These are phyloP conservation scores for Procambarus virginalis DNA, from an alignment of 1,140 invertebrate genomes.

Conservation along the genomic window DNA sequence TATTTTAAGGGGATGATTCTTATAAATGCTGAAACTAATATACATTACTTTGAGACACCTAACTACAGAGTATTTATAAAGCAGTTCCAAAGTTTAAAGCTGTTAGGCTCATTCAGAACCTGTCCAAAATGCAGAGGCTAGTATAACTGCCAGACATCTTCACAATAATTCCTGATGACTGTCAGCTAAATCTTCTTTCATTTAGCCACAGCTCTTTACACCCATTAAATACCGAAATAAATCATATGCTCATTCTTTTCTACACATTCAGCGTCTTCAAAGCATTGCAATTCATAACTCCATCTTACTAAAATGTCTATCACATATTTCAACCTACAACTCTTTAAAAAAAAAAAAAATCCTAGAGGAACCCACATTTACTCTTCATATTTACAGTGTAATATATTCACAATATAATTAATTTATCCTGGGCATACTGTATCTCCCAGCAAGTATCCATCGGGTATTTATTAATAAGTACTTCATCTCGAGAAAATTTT, in stretches of 20 bases:
- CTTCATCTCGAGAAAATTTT: background rate
- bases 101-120: background rate
- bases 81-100: constrained; percentile 3
- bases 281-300: background rate
- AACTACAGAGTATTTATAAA: background rate
- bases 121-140: background rate
- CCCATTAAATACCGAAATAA: background rate
- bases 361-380: background rate
- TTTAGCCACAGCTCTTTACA: background rate
- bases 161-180: background rate
- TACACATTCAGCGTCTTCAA: background rate
- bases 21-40: constrained; percentile 10
- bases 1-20: constrained; percentile 5
- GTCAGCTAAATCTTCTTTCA: background rate
- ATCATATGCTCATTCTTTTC: background rate
- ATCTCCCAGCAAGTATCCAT: no score
- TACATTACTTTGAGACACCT: background rate
- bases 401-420: background rate
- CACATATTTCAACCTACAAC: background rate
- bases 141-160: background rate
- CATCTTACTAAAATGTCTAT: background rate
- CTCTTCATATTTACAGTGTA: background rate
- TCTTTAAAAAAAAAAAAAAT: background rate
- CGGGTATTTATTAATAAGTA: no score
- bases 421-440: background rate